A percentile compares a stretch with the other conserved stretches of the same genome.
Evolutionary conservation across 2,888 invertebrate genomes (phyloP).

Genomic region (Lingula anatina): DNA sequence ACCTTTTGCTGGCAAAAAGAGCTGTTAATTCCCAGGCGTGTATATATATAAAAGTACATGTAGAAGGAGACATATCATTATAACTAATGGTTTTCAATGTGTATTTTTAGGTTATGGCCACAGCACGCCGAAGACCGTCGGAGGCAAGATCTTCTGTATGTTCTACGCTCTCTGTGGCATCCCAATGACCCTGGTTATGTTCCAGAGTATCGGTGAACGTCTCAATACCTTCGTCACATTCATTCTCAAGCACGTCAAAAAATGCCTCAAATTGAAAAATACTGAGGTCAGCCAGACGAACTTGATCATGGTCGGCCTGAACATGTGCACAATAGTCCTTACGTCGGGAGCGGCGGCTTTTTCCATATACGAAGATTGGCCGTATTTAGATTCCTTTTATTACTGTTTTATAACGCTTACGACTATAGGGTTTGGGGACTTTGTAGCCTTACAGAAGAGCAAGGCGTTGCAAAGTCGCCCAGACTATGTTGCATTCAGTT

Average conservation of each 20-base stretch:
- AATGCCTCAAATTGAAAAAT: slow-evolving; percentile 76
- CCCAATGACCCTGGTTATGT: slow-evolving; percentile 95
- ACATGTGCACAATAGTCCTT: slow-evolving; percentile 87
- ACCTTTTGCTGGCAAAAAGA: too few relatives aligned
- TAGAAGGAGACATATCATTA: too few relatives aligned
- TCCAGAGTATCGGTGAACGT: slow-evolving; percentile 97
- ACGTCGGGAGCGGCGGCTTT: slow-evolving; percentile 94
- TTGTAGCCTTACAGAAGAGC: slow-evolving; percentile 95
- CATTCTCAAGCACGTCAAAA: slow-evolving; percentile 81
- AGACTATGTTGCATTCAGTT: slow-evolving; percentile 91
- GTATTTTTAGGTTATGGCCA: slow-evolving; percentile 82
- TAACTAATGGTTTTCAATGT: too few relatives aligned
- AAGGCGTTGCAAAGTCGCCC: slow-evolving; percentile 90
- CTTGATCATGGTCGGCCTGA: slow-evolving; percentile 69
- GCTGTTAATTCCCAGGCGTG: too few relatives aligned
- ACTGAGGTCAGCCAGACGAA: slow-evolving; percentile 79
- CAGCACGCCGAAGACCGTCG: slow-evolving; percentile 91
- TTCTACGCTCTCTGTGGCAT: slow-evolving; percentile 76
- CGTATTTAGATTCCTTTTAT: slow-evolving; percentile 81
- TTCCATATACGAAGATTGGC: slow-evolving; percentile 92
- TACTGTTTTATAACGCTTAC: slow-evolving; percentile 99
- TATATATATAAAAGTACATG: too few relatives aligned
- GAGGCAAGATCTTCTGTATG: slow-evolving; percentile 98
- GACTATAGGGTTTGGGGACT: slow-evolving; percentile 97
- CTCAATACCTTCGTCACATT: slow-evolving; percentile 96